Evolutionary conservation across 2,797 vertebrate species (phyloP), one percentile per base, ranked within the genome.

Genomic region (Serranus cabrilla): DNA sequence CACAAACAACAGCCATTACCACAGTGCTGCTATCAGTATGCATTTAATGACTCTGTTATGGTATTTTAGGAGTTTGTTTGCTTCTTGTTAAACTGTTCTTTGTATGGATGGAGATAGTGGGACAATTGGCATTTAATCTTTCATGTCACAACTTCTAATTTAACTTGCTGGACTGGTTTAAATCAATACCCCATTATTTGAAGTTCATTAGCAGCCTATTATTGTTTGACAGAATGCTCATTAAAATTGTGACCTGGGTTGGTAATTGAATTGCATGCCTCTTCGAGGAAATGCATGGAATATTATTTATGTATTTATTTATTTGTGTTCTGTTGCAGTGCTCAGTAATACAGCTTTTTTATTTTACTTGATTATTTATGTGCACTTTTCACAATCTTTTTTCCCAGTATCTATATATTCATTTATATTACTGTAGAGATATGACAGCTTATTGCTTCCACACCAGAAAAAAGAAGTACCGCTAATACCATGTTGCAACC

Each of bases 111-210:
- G 2, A 47, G 49, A 60, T 27, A 27, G 4, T 56, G 6, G 11
- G 52, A 11, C 39, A 39, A 43, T 74, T 67, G 58, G 43, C 74
- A 68, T 81, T 81, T 74, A 62, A 69, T 74, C 39, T 68, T 73
- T 84, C 51, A 83, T 69, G 25, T 81, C 43, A 31, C 58, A 74
- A 76, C 71, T 83, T 80, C 49, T 63, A 78, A 76, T 83, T 87
- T 61, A 66, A 78, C 73, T 74, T 45, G 57, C 70, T 60, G 59
- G 60, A 54, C 60, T 71, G 55, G 54, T 84, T 75, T 73, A 25
- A 84, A 80, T 90, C 85, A 73, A 88, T 89, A 85, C 27, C 16
- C 51, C 49, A 78, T 87, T 89, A 84, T 76, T 71, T 76, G 72
- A 86, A 86, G 57, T 83, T 86, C 73, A 85, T 88, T 83, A 80